Base-by-base conservation (phyloP, 2,888 invertebrate genomes). In the Mellilla xanthometata region DNA sequence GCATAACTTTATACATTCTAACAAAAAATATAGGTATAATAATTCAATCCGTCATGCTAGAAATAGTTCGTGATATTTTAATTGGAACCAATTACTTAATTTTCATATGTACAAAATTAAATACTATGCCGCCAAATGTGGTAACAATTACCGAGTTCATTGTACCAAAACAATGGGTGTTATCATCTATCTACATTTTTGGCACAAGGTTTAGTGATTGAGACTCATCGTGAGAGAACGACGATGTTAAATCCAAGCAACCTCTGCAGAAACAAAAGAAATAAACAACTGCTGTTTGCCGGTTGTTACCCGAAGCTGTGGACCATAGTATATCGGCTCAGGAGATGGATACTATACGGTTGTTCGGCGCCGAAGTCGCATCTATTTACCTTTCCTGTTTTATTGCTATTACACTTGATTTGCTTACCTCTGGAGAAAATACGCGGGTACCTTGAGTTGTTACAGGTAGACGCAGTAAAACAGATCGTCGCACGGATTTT, bases 251-350 rank as follows among this genome's bases (percentile, higher is more conserved):
- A 39, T 32, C n/a, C 7, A 60, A 58, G 56, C 60, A 56, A 62
- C 60, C 60, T 62, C 48, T 31, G 22, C 44, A 57, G 56, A 67
- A 66, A 71, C 58, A 64, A 65, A 65, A 65, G 65, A 65, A 68
- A 72, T 78, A 74, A 75, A 76, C 24, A 24, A 13, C 72, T 59
- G 61, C 57, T 70, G 59, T 65, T 70, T 62, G 59, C 62, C 62
- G 57, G 58, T 65, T 65, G 72, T 69, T 70, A 63, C 54, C 54
- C 52, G 60, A 66, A 68, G 70, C 70, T 68, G 60, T 65, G 56
- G 57, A 60, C 64, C 34, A 12, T 27, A 31, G 60, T 71, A 68
- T 72, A 73, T 61, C 51, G 67, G 57, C 59, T 35, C 31, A 56
- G 53, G 60, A 55, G 52, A 51, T 58, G 64, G 3, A n/a, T 15